A percentile compares a stretch with the other conserved stretches of the same genome.
These are phyloP conservation scores for Hydrozoanthus tunicans DNA, from an alignment of 64 coral and sea anemone species.

Conservation along the genomic window DNA sequence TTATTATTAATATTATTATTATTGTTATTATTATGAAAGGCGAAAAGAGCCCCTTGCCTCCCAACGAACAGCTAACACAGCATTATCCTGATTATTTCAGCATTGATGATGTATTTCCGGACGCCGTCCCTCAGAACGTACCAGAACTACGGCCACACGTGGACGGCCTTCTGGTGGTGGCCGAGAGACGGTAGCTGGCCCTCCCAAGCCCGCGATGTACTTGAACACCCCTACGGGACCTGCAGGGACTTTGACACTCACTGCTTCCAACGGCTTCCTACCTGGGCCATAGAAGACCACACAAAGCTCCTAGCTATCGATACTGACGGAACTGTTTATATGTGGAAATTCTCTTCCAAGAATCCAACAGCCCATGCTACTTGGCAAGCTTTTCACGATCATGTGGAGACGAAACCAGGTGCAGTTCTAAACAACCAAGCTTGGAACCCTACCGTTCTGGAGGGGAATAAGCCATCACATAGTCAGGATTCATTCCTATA, in stretches of 20 bases:
- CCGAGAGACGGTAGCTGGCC: conserved; percentile 74
- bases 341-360: conserved; percentile 64
- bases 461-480: conserved; percentile 33
- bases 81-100: not conserved
- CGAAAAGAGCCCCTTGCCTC: too few relatives aligned
- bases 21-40: too few relatives aligned
- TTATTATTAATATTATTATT: too few relatives aligned
- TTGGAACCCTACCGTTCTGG: conserved; percentile 68
- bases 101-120: conserved; percentile 57
- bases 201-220: conserved; percentile 37
- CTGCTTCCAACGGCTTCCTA: conserved; percentile 70
- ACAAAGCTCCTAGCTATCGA: conserved; percentile 70
- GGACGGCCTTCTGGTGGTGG: conserved; percentile 89
- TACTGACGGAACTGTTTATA: conserved; percentile 61
- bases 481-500: conserved; percentile 64
- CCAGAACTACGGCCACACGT: conserved; percentile 55
- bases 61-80: not conserved
- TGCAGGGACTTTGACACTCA: conserved; percentile 64
- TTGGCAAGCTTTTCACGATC: conserved; percentile 73
- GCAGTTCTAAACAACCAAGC: conserved; percentile 49
- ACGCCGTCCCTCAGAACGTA: conserved; percentile 44
- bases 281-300: conserved; percentile 45
- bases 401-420: conserved; percentile 41
- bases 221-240: conserved; percentile 61
- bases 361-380: conserved; percentile 80